Base-by-base conservation (phyloP, 2,797 vertebrate species). In the Acanthurus lineatus region DNA sequence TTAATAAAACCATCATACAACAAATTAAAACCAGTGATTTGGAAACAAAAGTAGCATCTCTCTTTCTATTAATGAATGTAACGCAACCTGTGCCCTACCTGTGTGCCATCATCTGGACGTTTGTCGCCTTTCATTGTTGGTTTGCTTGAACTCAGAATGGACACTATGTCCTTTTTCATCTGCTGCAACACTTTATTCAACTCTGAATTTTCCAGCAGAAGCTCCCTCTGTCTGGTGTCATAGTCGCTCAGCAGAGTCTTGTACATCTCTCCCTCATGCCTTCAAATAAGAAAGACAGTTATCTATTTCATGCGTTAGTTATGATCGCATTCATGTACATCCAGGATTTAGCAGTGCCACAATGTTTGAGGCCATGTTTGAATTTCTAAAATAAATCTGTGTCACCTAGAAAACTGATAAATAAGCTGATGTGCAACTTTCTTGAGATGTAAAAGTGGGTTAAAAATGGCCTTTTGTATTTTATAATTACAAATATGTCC, bases 181-280 rank as follows among this genome's bases (percentile, higher is more conserved):
- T 99, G 97, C 90, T 99, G 97, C 86, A 99, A 95, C 77, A 99
- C 95, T 89, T 98, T 98, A 76, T 96, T 98, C 71, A 99, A 90
- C 86, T 99, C 98, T 56, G 96, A 95, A 63, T 99, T 99, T 95
- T 99, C 98, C 87, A 96, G 12, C 83, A 98, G 84, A 76, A 99
- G 93, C 42, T 97, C 97, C 82, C 96, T 96, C 88, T 99, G 98
- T 32, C 96, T 93, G 75, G 92, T 93, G 52, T 99, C 97, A 62
- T 99, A 99, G 85, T 98, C 96, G 12, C 88, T 95, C 85, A 99
- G 91, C 71, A 99, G 95, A 85, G 95, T 93, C 93, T 96, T 97
- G 86, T 98, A 99, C 97, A 99, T 97, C 88, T 98, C 97, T 49
- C 95, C 96, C 90, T 99, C 97, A 0, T 98, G 98, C 92, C 98